Base-by-base conservation (phyloP, 2,888 invertebrate species). In the Callosobruchus maculatus region DNA sequence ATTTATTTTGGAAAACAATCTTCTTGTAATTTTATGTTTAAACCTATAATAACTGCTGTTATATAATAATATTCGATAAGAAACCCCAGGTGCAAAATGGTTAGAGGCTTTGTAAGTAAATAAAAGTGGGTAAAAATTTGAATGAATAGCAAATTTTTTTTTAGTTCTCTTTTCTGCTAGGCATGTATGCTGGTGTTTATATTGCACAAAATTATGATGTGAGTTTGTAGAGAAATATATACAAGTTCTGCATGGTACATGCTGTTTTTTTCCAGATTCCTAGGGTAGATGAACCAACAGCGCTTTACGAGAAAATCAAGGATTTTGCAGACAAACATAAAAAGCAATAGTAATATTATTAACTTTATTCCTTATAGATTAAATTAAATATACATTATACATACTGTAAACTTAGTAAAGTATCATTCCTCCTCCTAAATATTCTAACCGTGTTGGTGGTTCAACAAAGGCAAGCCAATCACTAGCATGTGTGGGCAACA, bases 391-490 rank as follows among this genome's bases (percentile, higher is more conserved):
- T 77, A 78, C 76, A 77, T 74, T 75, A 75, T 72, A 74, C 74
- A 31, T 74, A 73, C 73, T 67, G 73, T 74, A 74, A 72, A 74
- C 22, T 88, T 88, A 90, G 80, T 91, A 85, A 82, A 94, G 89
- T 77, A 91, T 90, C 75, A 93, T 85, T 73, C 96, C 96, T 77
- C 97, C 97, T 68, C 95, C 95, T 82, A 95, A 93, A 88, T 93
- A 94, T 87, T 97, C 97, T 75, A 94, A 89, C 84, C 95, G 90
- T 73, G 92, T 92, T 85, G 94, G 95, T 0, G 97, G 96, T 85
- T 98, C 95, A 73, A 97, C 96, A 90, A 99, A 99, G 73, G 98
- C 98, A 76, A 99, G 88, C 99, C 99, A 99, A 87, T 99, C 99
- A 68, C 98, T 98, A 0, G 98, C 93, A 88, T 99, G 97, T 71